Evolutionary conservation across 2,797 vertebrate species (phyloP), one percentile per base, ranked within the genome.

Genomic region (Myotis vivesi): DNA sequence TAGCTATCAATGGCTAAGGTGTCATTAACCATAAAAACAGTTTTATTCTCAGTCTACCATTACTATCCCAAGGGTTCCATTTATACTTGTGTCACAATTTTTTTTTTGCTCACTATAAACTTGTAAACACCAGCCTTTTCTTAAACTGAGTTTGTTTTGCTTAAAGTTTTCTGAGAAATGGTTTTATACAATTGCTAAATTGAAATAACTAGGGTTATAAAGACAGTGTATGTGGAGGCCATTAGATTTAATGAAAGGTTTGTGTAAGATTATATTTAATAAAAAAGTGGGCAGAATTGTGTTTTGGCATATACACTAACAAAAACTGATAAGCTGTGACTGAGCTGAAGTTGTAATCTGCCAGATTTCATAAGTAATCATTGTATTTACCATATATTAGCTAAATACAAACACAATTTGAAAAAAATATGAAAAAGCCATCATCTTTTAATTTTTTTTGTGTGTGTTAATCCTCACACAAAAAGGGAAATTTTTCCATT

Each of bases 121-220:
- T 57, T 84, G 7, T 77, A 51, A 87, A 93, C n/a, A 87, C 7
- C 44, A 76, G 55, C 28, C 17, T 91, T 91, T 97, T 87, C 69
- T 87, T 71, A 28, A 77, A 51, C 0, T 49, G 68, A 89, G 23
- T 73, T 87, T 66, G 23, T 22, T 94, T 91, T 91, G 79, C 44
- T 83, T 80, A 76, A 75, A 83, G 66, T 62, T 73, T 94, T 94
- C 23, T 41, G 33, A 84, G 23, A 93, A 86, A 72, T 86, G 36
- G 87, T 25, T 93, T 66, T 33, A 93, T 10, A 76, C n/a, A 77
- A 84, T 3, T 71, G 22, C 6, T 83, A 89, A 80, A 84, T 75
- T 85, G 62, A 93, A 95, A 92, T 72, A 76, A 71, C 10, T 23
- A 4, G 3, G 23, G 22, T 19, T 62, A 3, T 90, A 66, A 87